Conservation (phyloP, 2,113 vertebrate genomes). For the Actenoides lindsayi region DNA sequence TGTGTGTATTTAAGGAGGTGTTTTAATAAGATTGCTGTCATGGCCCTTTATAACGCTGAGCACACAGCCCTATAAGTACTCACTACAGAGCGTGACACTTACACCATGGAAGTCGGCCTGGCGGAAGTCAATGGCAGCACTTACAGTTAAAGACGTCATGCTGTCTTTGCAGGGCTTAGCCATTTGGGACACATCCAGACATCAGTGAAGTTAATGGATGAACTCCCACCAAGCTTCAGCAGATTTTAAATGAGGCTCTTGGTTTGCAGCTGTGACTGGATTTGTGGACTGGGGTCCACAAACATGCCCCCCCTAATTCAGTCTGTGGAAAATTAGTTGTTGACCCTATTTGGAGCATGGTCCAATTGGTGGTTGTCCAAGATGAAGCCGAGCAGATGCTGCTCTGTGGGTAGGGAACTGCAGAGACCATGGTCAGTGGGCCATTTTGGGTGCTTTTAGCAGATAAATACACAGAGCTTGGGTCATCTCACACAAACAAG, state of each 20-base stretch:
- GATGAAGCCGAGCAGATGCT: not conserved
- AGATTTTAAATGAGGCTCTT: not conserved
- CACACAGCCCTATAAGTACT: not conserved
- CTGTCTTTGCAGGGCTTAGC: conserved; percentile 2
- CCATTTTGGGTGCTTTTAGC: not conserved
- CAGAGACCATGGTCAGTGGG: not conserved
- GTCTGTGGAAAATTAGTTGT: not conserved
- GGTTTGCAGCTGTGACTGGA: not conserved
- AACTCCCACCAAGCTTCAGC: not conserved
- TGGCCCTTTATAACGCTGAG: not conserved
- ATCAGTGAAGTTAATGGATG: not conserved
- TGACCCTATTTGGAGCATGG: not conserved
- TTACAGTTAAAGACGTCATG: not conserved
- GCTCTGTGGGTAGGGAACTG: not conserved
- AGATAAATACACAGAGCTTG: not conserved
- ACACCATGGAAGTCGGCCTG: not conserved
- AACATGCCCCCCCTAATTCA: not conserved
- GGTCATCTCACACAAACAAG: not conserved
- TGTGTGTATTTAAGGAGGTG: conserved; percentile 13
- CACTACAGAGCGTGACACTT: not conserved
- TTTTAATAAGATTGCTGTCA: not conserved
- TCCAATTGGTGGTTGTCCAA: not conserved
- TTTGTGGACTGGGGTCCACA: not conserved
- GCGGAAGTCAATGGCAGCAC: not conserved
- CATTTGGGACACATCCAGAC: not conserved